Percentiles rank a stretch among this genome's conserved stretches.
phyloP scores from a whole-genome alignment of 2,797 vertebrate genomes.

The Anguilla pacifica region DNA sequence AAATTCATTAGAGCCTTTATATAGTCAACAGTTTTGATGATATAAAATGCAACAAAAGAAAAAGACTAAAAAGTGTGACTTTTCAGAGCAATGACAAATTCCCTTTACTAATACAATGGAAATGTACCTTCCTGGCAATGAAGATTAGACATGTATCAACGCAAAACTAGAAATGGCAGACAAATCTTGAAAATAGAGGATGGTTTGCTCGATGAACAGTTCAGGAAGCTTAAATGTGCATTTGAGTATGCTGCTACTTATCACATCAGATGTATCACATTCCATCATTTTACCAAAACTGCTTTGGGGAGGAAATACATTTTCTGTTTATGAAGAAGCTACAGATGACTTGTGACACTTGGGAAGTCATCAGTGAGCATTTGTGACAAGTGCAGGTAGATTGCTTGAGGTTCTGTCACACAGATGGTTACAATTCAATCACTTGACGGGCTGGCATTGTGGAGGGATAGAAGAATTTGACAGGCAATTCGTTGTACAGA shows the following conservation, averaged over 20 bases:
- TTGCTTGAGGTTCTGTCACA: constrained; percentile 2
- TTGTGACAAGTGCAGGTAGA: constrained; percentile 3
- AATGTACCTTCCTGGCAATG: neutral
- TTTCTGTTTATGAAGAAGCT: neutral
- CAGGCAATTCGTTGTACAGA: constrained; percentile 15
- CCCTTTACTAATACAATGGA: neutral
- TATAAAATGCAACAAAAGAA: too few species aligned
- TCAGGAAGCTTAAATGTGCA: neutral
- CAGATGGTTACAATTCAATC: constrained; percentile 4
- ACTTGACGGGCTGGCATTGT: neutral
- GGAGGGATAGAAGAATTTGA: constrained; percentile 2
- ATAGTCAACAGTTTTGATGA: too few species aligned
- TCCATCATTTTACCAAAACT: neutral
- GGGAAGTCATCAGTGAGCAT: neutral
- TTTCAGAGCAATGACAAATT: neutral
- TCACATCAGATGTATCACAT: neutral
- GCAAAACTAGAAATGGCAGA: neutral
- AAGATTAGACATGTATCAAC: neutral
- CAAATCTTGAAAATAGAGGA: neutral
- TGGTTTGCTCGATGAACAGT: neutral
- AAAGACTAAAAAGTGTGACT: neutral
- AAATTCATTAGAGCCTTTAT: too few species aligned
- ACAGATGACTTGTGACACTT: neutral
- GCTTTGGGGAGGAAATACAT: neutral
- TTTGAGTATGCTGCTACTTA: neutral